Evolutionary conservation across 2,888 invertebrate species (phyloP).

Genomic region (Clivina fossor): DNA sequence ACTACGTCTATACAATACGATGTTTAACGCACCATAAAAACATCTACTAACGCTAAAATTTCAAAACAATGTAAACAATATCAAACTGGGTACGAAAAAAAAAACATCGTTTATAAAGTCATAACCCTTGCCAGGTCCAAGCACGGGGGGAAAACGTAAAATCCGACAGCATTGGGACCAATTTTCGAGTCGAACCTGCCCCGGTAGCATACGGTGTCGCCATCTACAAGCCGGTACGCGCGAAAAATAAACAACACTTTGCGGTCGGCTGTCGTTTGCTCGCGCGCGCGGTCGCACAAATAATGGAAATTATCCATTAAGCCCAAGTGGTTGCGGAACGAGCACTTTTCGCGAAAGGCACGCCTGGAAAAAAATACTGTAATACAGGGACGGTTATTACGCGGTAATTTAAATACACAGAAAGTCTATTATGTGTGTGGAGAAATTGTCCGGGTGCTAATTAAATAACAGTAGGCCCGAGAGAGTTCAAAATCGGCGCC

Average conservation of each 20-base stretch:
- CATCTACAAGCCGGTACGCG: conserved; percentile 1
- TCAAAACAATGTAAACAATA: conserved; percentile 1
- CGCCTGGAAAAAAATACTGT: conserved; percentile 1
- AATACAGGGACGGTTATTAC: too few species aligned
- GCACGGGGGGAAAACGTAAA: not conserved
- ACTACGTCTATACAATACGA: too few species aligned
- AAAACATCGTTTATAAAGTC: conserved; percentile 2
- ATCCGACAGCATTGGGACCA: not conserved
- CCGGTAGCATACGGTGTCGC: not conserved
- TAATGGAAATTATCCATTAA: conserved; percentile 18
- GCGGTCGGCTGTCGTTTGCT: too few species aligned
- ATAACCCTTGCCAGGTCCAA: not conserved
- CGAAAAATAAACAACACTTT: conserved; percentile 4
- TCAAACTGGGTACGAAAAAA: not conserved
- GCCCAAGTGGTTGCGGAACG: conserved; percentile 3
- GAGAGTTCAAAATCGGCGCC: too few species aligned
- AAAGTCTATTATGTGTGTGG: conserved; percentile 13
- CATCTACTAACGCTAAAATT: not conserved
- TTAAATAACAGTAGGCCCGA: not conserved
- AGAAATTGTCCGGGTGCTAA: not conserved
- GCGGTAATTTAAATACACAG: conserved; percentile 8
- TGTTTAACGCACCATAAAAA: too few species aligned
- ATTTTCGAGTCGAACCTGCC: not conserved
- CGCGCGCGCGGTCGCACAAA: not conserved
- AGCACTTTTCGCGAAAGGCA: not conserved